Conservation (phyloP, 2,888 invertebrate genomes). For the Limnephilus auricula region DNA sequence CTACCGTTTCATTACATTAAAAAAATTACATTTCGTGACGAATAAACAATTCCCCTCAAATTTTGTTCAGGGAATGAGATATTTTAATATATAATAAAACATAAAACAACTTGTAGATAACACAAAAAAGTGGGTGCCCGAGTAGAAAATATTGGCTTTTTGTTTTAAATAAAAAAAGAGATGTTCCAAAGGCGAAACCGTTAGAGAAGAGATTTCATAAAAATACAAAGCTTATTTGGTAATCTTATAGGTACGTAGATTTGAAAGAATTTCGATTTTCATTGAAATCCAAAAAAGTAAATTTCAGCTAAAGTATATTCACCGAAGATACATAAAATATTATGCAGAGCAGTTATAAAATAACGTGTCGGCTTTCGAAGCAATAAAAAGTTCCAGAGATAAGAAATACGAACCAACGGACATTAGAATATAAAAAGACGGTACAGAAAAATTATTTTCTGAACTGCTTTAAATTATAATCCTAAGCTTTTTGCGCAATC, state of each 20-base stretch:
- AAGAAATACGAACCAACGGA: background rate
- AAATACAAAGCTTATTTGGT: background rate
- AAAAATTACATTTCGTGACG: background rate
- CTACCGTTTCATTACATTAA: background rate
- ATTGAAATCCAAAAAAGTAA: background rate
- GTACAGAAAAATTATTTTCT: background rate
- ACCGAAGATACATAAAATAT: background rate
- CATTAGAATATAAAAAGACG: background rate
- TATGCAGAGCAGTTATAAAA: background rate
- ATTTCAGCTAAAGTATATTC: background rate
- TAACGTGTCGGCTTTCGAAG: background rate
- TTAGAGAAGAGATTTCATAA: background rate
- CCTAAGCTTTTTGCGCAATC: background rate
- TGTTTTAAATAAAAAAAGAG: background rate
- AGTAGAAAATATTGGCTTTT: background rate
- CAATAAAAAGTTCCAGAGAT: background rate
- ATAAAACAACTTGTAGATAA: background rate
- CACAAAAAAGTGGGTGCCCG: background rate
- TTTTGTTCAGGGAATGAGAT: background rate
- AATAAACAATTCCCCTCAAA: background rate
- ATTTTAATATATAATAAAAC: too few relatives aligned
- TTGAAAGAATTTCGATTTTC: background rate
- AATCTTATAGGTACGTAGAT: background rate
- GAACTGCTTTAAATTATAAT: background rate
- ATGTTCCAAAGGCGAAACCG: background rate